phyloP scores from a whole-genome alignment of 1,140 invertebrate genomes.

The Coelopa frigida region DNA sequence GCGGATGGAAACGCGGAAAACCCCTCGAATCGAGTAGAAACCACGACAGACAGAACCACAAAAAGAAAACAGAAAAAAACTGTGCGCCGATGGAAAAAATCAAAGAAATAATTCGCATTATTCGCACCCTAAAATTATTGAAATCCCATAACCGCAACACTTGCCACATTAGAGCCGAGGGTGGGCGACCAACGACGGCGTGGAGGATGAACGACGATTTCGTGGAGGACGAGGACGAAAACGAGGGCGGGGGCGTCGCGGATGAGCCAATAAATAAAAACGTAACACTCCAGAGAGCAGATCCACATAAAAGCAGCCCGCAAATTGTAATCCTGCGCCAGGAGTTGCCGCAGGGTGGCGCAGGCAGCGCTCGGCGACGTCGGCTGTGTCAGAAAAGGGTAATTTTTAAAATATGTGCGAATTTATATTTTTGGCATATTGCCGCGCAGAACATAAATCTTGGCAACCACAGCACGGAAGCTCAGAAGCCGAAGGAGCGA shows the following conservation, averaged over 20 bases:
- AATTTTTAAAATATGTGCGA: constrained; percentile 13
- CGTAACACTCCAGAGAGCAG: constrained; percentile 15
- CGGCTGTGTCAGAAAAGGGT: constrained; percentile 12
- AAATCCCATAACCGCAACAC: constrained; percentile 16
- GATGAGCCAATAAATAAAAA: constrained; percentile 17
- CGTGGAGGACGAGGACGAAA: too few relatives aligned
- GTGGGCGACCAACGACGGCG: too few relatives aligned
- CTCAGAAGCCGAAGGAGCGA: too few relatives aligned
- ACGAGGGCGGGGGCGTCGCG: too few relatives aligned
- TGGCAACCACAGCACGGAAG: too few relatives aligned
- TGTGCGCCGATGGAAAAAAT: constrained; percentile 8
- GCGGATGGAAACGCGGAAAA: constrained; percentile 1
- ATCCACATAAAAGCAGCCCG: too few relatives aligned
- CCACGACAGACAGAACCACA: constrained; percentile 10
- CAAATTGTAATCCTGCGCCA: constrained; percentile 5
- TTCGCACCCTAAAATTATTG: constrained; percentile 14
- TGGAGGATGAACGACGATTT: too few relatives aligned
- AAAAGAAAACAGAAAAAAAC: background rate
- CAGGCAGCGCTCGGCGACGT: too few relatives aligned
- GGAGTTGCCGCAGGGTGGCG: background rate
- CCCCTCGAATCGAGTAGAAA: constrained; percentile 4
- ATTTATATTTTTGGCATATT: constrained; percentile 15
- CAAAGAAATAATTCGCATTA: constrained; percentile 15
- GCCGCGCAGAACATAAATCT: constrained; percentile 9
- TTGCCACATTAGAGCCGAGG: constrained; percentile 2